These are phyloP conservation scores for Polyommatus iphigenia DNA, from an alignment of 2,888 invertebrate species.

Conservation along the genomic window DNA sequence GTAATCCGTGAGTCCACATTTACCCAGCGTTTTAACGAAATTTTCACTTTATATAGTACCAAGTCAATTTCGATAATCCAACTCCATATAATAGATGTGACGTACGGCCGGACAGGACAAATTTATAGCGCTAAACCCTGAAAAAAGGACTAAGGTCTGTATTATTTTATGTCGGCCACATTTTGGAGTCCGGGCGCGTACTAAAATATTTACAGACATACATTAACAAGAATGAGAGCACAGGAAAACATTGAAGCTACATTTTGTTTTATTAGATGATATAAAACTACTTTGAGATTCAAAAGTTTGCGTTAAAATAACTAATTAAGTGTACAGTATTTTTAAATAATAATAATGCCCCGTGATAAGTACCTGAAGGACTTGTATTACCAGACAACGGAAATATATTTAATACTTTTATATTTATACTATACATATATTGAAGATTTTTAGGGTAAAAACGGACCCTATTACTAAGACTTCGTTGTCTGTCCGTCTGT, in stretches of 20 bases:
- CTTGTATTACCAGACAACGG: too few relatives aligned
- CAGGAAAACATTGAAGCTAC: not conserved
- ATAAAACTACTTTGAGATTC: too few relatives aligned
- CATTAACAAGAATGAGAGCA: conserved; percentile 15
- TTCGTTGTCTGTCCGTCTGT: too few relatives aligned
- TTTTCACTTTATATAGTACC: conserved; percentile 5
- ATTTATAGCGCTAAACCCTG: conserved; percentile 20
- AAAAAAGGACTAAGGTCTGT: conserved; percentile 11
- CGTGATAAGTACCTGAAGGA: too few relatives aligned
- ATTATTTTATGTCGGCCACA: conserved; percentile 9
- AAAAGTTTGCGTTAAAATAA: too few relatives aligned
- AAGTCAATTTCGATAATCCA: conserved; percentile 9
- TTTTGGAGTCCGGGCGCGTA: not conserved
- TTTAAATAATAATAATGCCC: too few relatives aligned
- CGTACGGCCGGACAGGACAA: conserved; percentile 7
- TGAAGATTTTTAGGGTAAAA: too few relatives aligned
- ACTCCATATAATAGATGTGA: conserved; percentile 14
- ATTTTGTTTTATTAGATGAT: too few relatives aligned
- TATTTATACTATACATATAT: too few relatives aligned
- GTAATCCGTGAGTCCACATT: not conserved
- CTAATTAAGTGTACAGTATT: too few relatives aligned
- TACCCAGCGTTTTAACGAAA: not conserved
- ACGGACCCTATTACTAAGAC: too few relatives aligned
- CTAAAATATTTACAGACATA: conserved; percentile 20
- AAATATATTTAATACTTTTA: too few relatives aligned